phyloP scores from a whole-genome alignment of 2,113 vertebrate genomes.

The Oncorhynchus mykiss region DNA sequence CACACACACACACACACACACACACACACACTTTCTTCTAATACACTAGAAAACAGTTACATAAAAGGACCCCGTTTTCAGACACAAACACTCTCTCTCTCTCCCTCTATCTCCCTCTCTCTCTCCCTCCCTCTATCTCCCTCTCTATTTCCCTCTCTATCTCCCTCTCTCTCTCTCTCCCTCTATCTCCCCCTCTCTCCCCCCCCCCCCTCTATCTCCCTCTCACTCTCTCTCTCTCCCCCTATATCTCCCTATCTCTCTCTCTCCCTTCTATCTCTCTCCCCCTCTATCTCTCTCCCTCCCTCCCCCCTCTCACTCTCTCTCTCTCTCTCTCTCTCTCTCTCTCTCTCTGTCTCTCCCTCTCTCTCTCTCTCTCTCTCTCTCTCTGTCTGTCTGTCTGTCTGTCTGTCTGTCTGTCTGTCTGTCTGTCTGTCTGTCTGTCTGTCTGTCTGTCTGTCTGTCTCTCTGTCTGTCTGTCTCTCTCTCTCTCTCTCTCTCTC shows the following conservation, averaged over 20 bases:
- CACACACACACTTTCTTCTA: background rate
- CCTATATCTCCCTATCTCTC: background rate
- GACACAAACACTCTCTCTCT: background rate
- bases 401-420: too few relatives aligned
- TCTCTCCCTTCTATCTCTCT: too few relatives aligned
- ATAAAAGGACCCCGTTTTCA: background rate
- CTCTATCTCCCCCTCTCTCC: rapidly evolving
- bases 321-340: too few relatives aligned
- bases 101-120: too few relatives aligned
- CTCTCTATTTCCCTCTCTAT: too few relatives aligned
- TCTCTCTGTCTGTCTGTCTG: rapidly evolving
- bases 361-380: too few relatives aligned
- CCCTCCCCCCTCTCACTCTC: too few relatives aligned
- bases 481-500: too few relatives aligned
- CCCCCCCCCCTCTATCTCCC: too few relatives aligned
- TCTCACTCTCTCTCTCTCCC: rapidly evolving
- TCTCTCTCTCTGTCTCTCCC: background rate
- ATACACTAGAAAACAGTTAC: background rate
- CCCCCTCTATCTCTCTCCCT: too few relatives aligned
- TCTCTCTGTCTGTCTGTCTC: too few relatives aligned
- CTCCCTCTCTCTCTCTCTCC: too few relatives aligned
- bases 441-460: rapidly evolving
- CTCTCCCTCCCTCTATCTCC: rapidly evolving
- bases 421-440: rapidly evolving
- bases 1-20: background rate